Percentiles rank a stretch among this genome's conserved stretches.
Evolutionary conservation across 2,797 vertebrate genomes (phyloP).

Genomic region (Pygocentrus nattereri): DNA sequence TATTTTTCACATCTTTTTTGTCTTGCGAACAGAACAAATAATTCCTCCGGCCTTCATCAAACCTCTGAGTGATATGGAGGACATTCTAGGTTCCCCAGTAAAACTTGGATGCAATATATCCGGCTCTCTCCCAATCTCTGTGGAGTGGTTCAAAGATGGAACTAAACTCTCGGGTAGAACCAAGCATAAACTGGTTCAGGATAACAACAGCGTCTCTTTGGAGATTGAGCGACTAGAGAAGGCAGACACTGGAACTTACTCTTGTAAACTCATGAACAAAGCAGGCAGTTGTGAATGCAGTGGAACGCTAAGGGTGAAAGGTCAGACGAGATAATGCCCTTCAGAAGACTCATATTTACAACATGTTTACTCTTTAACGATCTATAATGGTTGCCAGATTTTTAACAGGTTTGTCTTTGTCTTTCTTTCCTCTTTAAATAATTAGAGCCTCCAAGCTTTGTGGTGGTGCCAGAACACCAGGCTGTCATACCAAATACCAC

Average conservation of each 20-base stretch:
- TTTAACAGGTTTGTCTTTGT: constrained; percentile 51
- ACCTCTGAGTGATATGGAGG: constrained; percentile 90
- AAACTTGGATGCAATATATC: constrained; percentile 94
- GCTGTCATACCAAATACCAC: constrained; percentile 88
- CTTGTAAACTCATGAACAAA: constrained; percentile 90
- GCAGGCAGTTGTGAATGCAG: constrained; percentile 91
- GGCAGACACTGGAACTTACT: constrained; percentile 89
- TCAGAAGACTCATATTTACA: not conserved
- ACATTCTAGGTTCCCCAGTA: constrained; percentile 88
- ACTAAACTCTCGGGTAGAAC: constrained; percentile 87
- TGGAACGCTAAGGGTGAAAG: constrained; percentile 81
- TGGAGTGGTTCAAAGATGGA: constrained; percentile 95
- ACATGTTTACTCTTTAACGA: not conserved
- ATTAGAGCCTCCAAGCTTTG: constrained; percentile 95
- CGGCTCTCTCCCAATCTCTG: constrained; percentile 92
- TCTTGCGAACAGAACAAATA: constrained; percentile 87
- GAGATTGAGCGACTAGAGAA: constrained; percentile 90
- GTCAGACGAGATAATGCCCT: constrained; percentile 68
- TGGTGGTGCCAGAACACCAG: constrained; percentile 86
- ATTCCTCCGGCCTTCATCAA: constrained; percentile 95
- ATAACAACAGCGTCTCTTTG: constrained; percentile 88
- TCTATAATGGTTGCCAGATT: constrained; percentile 27
- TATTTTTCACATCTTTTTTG: constrained; percentile 37
- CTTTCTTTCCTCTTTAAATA: constrained; percentile 52
- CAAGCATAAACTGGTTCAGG: constrained; percentile 91